Conservation (phyloP, 2,888 invertebrate species). For the Pycnomerus fuliginosus region DNA sequence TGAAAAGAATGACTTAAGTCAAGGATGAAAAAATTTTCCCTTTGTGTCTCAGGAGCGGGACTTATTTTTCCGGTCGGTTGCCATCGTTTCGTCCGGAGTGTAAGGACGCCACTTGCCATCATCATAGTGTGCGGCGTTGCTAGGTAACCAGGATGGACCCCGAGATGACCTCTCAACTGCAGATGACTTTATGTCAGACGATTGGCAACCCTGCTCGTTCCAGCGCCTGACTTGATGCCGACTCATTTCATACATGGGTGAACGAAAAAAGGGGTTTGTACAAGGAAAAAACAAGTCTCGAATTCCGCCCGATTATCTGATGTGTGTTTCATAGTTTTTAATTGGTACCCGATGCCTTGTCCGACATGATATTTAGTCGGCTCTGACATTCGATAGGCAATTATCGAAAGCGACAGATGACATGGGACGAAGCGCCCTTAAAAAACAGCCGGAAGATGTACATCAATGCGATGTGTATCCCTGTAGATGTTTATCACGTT, state of each 20-base stretch:
- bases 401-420: too few relatives aligned
- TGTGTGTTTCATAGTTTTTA: constrained; percentile 32
- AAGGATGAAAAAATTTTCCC: constrained; percentile 1
- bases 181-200: constrained; percentile 41
- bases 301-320: too few relatives aligned
- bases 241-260: constrained; percentile 18
- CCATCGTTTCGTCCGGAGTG: constrained; percentile 3
- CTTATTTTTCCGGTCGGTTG: constrained; percentile 6
- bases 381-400: too few relatives aligned
- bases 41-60: background rate
- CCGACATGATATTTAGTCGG: constrained; percentile 29
- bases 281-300: too few relatives aligned
- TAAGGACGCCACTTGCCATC: constrained; percentile 11
- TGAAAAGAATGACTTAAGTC: too few relatives aligned
- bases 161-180: constrained; percentile 51
- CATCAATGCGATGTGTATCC: too few relatives aligned
- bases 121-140: constrained; percentile 32
- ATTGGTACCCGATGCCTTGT: constrained; percentile 43
- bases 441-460: too few relatives aligned
- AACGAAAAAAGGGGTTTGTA: too few relatives aligned
- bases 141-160: constrained; percentile 41
- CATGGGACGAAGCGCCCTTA: too few relatives aligned
- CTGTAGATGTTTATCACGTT: too few relatives aligned
- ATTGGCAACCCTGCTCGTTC: constrained; percentile 17
- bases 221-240: constrained; percentile 2